Conservation (phyloP, 2,797 vertebrate genomes). For the Avahi laniger region DNA sequence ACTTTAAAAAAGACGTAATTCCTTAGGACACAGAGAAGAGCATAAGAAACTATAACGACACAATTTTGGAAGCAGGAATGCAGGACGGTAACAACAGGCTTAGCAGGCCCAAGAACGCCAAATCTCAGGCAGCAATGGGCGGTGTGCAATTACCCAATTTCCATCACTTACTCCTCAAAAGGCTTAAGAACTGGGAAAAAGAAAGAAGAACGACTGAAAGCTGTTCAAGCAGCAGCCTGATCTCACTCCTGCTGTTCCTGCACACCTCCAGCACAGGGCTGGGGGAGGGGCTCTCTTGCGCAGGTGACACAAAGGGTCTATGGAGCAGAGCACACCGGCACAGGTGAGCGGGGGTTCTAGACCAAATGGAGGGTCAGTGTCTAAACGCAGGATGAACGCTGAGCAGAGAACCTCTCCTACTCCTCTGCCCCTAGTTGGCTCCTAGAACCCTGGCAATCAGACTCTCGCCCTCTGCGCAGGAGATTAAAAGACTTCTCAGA, state of each 20-base stretch:
- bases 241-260: neutral
- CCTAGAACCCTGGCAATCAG: neutral
- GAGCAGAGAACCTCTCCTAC: neutral
- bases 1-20: neutral
- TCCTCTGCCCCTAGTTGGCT: neutral
- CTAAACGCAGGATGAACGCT: neutral
- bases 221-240: neutral
- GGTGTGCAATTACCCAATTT: neutral
- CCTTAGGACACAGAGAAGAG: neutral
- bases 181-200: neutral
- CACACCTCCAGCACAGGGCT: fast-evolving
- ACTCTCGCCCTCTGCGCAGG: neutral
- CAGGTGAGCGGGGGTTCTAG: neutral
- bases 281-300: neutral
- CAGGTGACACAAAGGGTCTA: neutral
- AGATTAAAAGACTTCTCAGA: neutral
- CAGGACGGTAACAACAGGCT: neutral
- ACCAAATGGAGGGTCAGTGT: neutral
- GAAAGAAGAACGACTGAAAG: neutral
- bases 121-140: neutral
- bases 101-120: neutral
- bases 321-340: neutral
- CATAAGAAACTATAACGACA: neutral
- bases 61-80: neutral
- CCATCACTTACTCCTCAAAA: neutral